Base-by-base conservation (phyloP, 2,888 invertebrate species). In the Acleris laterana region DNA sequence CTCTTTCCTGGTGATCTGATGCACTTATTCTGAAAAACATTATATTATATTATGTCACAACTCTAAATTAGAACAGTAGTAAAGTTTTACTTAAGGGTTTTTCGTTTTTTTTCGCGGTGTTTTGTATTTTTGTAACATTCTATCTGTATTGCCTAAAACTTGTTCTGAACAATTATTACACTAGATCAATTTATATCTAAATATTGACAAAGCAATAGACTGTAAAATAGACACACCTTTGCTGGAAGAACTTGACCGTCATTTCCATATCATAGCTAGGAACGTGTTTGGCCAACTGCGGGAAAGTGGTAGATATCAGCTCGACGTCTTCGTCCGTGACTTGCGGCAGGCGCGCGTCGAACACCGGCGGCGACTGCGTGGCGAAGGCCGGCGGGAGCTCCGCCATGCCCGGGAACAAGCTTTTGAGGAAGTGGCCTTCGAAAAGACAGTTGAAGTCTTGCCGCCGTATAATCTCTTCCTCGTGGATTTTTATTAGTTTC, bases 401-500 rank as follows among this genome's bases (percentile, higher is more conserved):
- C 61, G 96, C 96, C 93, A 99, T 95, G 0, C 99, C 99, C 1
- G 97, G 97, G 87, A 99, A 99, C 50, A 99, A 88, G 13, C 95
- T 94, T 70, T 95, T 95, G 6, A 99, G 93, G 81, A 97, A 97
- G 78, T 97, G 99, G 0, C 96, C 96, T 25, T 97, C 96, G 77
- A 98, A 96, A 69, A 95, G 93, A 0, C 89, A 80, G 74, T 96
- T 95, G 83, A 99, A 99, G 9, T 96, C 95, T 72, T 96, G 95
- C 49, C 99, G 94, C 11, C 96, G 90, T 5, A 93, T 91, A 11
- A 97, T 93, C 88, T 99, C 99, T 72, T 97, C 97, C 71, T 95
- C 95, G 88, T 98, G 96, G 56, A 98, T 96, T 64, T 95, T 95
- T 49, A 96, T 89, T 62, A 97, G 93, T 76, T 96, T 96, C 71